phyloP scores from a whole-genome alignment of 2,888 invertebrate genomes.

The Pristionchus entomophagus region DNA sequence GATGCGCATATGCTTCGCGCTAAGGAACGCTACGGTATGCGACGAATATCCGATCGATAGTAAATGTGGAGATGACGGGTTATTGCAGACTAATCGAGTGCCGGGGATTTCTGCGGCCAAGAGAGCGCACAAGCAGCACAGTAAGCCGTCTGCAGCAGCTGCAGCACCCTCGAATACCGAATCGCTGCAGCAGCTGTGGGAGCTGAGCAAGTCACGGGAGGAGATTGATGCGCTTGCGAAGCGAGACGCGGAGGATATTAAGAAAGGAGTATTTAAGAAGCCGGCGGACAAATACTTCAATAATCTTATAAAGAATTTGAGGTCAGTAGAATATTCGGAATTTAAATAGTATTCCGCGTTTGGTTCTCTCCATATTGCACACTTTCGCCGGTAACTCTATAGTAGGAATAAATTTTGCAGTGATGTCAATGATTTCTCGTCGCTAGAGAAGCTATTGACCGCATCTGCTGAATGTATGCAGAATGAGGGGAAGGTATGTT shows the following conservation, averaged over 20 bases:
- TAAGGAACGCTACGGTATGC: constrained; percentile 17
- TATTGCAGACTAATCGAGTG: neutral
- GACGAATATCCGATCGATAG: neutral
- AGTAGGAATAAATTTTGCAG: too few relatives aligned
- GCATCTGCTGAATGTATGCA: neutral
- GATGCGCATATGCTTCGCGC: neutral
- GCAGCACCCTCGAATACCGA: neutral
- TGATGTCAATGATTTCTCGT: neutral
- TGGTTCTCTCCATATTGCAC: too few relatives aligned
- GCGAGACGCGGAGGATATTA: too few relatives aligned
- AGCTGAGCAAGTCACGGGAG: neutral
- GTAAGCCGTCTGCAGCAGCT: neutral
- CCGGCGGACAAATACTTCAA: too few relatives aligned
- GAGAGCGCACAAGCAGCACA: neutral
- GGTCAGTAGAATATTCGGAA: too few relatives aligned
- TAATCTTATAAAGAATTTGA: too few relatives aligned
- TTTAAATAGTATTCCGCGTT: too few relatives aligned
- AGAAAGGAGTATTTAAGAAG: too few relatives aligned
- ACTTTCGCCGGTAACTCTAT: too few relatives aligned
- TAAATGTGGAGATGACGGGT: neutral
- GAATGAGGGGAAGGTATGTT: neutral
- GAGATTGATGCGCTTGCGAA: neutral
- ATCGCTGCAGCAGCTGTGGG: constrained; percentile 2
- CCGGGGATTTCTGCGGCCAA: neutral
- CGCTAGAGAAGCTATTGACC: neutral